phyloP scores from a whole-genome alignment of 23 tunicate species.

The Pegea sp. region DNA sequence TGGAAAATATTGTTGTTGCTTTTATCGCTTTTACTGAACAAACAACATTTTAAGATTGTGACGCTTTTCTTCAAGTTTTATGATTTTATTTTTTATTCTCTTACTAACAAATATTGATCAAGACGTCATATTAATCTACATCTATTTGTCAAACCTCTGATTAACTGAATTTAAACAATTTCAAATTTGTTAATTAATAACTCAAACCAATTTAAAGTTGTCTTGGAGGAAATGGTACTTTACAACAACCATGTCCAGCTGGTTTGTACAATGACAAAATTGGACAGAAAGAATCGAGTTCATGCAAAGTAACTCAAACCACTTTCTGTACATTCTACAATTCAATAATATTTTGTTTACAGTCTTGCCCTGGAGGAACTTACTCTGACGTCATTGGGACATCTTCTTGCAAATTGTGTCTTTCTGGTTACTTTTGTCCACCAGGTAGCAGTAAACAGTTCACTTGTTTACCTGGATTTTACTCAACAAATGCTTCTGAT shows the following conservation, averaged over 20 bases:
- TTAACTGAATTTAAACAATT: too few species aligned
- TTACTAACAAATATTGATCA: too few species aligned
- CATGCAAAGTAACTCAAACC: slow-evolving; percentile 29
- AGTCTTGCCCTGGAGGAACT: slow-evolving; percentile 46
- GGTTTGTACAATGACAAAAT: slow-evolving; percentile 35
- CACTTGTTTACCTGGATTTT: slow-evolving; percentile 27
- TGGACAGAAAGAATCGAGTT: slow-evolving; percentile 6
- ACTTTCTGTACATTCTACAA: background rate
- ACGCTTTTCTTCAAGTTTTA: too few species aligned
- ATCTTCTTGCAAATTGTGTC: slow-evolving; percentile 17
- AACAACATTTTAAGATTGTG: too few species aligned
- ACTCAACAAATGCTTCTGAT: slow-evolving; percentile 12
- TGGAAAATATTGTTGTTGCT: too few species aligned
- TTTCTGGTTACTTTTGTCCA: slow-evolving; percentile 63
- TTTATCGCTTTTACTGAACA: too few species aligned
- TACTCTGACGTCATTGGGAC: slow-evolving; percentile 20
- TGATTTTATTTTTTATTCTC: too few species aligned
- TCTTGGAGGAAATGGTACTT: slow-evolving; percentile 39
- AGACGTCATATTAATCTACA: too few species aligned
- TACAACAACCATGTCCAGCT: slow-evolving; percentile 28
- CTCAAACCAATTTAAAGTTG: slow-evolving; percentile 65
- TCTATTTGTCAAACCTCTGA: too few species aligned
- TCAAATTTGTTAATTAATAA: too few species aligned
- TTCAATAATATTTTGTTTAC: background rate
- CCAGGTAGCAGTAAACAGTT: slow-evolving; percentile 13